Percentiles rank a stretch among this genome's conserved stretches.
phyloP scores from a whole-genome alignment of 2,113 vertebrate species.

The Cyanocitta stelleri region DNA sequence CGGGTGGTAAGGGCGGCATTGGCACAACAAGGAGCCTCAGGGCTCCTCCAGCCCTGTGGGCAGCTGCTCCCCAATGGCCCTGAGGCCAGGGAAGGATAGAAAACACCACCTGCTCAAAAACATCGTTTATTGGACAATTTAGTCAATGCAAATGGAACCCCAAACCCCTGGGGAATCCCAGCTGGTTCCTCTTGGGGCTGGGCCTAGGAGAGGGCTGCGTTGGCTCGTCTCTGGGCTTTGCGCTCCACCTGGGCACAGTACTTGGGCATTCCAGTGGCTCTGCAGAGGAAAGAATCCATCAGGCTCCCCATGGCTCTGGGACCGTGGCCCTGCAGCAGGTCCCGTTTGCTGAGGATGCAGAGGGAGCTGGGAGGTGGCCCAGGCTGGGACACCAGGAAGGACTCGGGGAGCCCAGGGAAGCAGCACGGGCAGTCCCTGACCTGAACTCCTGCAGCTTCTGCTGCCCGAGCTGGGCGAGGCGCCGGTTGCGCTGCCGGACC shows the following conservation, averaged over 20 bases:
- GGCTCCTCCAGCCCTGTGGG: neutral
- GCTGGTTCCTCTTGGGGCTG: neutral
- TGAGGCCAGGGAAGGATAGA: neutral
- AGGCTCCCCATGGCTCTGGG: neutral
- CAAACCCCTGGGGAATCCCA: neutral
- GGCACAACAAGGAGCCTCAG: neutral
- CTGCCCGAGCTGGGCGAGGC: too few species aligned
- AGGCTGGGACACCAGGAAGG: too few species aligned
- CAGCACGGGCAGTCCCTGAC: too few species aligned
- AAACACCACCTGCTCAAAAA: neutral
- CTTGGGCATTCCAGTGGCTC: neutral
- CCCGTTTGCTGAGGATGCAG: too few species aligned
- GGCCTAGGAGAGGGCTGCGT: neutral
- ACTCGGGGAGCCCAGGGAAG: too few species aligned
- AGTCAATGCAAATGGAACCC: neutral
- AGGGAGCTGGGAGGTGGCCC: too few species aligned
- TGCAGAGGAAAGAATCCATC: neutral
- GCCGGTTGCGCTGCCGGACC: too few species aligned
- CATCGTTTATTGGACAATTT: neutral
- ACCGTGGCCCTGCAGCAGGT: too few species aligned
- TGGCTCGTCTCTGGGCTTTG: neutral
- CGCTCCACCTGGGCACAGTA: neutral
- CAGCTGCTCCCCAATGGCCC: neutral
- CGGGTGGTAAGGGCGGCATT: neutral
- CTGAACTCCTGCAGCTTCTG: too few species aligned